Evolutionary conservation across 2,888 invertebrate genomes (phyloP).

Genomic region (Platypus cylindrus): DNA sequence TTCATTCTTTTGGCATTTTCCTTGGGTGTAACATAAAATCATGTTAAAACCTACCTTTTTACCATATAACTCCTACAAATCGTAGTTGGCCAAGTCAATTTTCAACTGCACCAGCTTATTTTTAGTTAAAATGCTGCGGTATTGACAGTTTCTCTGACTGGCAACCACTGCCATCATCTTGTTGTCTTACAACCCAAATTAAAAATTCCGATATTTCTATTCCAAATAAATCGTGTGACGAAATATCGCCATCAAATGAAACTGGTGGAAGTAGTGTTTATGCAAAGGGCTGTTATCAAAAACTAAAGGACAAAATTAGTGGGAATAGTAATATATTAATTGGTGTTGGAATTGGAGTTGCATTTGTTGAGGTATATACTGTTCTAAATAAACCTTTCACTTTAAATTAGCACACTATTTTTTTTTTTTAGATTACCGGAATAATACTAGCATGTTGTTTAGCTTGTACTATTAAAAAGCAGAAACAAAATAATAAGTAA

Average conservation of each 20-base stretch:
- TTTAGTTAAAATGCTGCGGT: constrained; percentile 58
- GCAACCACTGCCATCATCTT: constrained; percentile 42
- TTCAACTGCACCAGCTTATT: no score
- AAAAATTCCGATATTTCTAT: constrained; percentile 15
- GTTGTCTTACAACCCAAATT: constrained; percentile 36
- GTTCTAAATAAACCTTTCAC: not conserved
- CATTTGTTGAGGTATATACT: constrained; percentile 39
- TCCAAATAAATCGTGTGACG: constrained; percentile 21
- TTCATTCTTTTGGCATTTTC: not conserved
- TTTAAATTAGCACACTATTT: constrained; percentile 1
- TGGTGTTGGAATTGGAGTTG: constrained; percentile 50
- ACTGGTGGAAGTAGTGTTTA: constrained; percentile 25
- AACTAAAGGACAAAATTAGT: constrained; percentile 40
- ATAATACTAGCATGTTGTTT: constrained; percentile 76
- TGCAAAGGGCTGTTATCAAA: constrained; percentile 41
- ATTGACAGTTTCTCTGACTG: constrained; percentile 50
- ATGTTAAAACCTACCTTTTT: no score
- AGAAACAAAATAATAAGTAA: no score
- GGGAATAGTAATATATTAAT: constrained; percentile 43
- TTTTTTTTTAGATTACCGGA: constrained; percentile 55
- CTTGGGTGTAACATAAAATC: no score
- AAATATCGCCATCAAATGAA: no score
- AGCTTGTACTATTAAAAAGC: constrained; percentile 58
- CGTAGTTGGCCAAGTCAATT: no score
- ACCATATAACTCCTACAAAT: no score